Base-by-base conservation (phyloP, 2,888 invertebrate species). In the Thera obeliscata region DNA sequence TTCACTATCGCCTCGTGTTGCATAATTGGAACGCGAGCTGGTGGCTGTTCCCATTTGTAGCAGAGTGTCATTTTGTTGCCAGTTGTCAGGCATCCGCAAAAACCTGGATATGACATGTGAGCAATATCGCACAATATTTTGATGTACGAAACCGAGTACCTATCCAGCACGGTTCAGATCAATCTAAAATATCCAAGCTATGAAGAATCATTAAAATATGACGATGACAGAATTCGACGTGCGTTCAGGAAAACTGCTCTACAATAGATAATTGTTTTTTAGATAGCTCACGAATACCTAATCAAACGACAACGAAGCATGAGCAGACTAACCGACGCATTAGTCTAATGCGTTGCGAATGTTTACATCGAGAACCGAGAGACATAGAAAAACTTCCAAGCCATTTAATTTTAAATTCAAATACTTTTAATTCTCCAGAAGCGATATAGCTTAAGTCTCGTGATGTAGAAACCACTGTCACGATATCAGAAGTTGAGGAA, bases 1-100 rank as follows among this genome's bases (percentile, higher is more conserved):
- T 84, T 83, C 84, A 80, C 84, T 83, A 77, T 79, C 77, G 78
- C 73, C 64, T 66, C 59, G 61, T 67, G 74, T 78, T 80, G 77
- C 78, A 77, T 80, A 73, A 80, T 74, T 46, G 64, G 66, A 71
- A 61, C 68, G 54, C 66, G 61, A 57, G 66, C 61, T 52, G 61
- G 33, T 58, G 57, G n/a, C 66, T 65, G 70, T 57, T 66, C 69
- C 50, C 73, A 66, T 64, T 73, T 64, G 59, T 56, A 12, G 22
- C 55, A 11, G 50, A 61, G 61, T 64, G 56, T 55, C 56, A 67
- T 52, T 64, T 62, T 62, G 61, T 66, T 61, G 33, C 67, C 67
- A 67, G 61, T 38, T 56, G 55, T 55, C 64, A 22, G 43, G 52
- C 57, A 35, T 12, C 61, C 61, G 55, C 50, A 50, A n/a, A 58